Base-by-base conservation (phyloP, 2,113 vertebrate genomes). In the Psittacara wagleri region DNA sequence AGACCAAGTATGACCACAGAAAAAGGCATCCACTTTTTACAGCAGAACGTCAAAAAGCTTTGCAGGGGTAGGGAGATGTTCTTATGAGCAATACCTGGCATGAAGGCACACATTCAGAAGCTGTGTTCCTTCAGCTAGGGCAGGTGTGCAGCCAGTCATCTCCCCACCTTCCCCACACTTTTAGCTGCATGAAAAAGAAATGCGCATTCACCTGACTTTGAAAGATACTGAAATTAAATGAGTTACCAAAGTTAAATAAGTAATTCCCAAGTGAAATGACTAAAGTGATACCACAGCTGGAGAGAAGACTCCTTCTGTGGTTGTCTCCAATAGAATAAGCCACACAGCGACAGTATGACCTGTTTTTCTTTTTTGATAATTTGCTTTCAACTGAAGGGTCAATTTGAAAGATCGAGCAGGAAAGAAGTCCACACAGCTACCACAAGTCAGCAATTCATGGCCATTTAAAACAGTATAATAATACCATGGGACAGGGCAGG, bases 401-500 rank as follows among this genome's bases (percentile, higher is more conserved):
- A 78, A 1, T 68, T 91, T 74, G 33, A 92, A 78, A 84, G 52
- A 68, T 33, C 51, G 23, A 57, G 13, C 16, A 84, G 91, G 14
- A 57, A 51, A 85, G 33, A 77, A 48, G 41, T 74, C 29, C 43
- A 73, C 27, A 66, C 4, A 66, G 43, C 51, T 77, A 79, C 33
- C 35, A 94, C 55, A 49, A 90, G 62, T 85, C 86, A 95, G 94
- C 76, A 74, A 78, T 76, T 87, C 72, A 33, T 22, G 49, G 73
- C 17, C 76, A 78, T 87, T 91, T 92, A 73, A 90, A 92, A 44
- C n/a, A 81, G 75, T 72, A 28, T n/a, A 80, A 55, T 54, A 95
- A 95, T 66, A 90, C 39, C 72, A 92, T 49, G 70, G 82, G 89
- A 93, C n/a, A 76, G 46, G 81, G 75, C 37, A 91, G 67, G 57